Evolutionary conservation across 1,140 invertebrate species (phyloP), one percentile per base, ranked within the genome.

Genomic region (Ladona fulva): DNA sequence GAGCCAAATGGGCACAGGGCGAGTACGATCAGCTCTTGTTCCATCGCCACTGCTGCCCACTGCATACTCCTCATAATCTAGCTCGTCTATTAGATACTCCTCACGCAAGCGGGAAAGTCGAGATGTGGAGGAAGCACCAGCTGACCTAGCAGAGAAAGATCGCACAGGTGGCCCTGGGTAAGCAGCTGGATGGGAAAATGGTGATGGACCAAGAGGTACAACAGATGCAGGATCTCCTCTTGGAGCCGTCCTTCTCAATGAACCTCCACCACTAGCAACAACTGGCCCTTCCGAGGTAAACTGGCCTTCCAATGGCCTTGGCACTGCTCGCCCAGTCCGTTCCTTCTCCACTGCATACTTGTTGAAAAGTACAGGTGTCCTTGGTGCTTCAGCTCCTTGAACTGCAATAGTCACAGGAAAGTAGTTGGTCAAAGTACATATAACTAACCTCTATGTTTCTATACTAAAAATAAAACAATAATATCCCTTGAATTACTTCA

Each of bases 1-100:
- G 29, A 97, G 85, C 93, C 94, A 96, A 81, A 97, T 97, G 0
- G 95, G 95, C 1, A 96, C 94, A 0, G 94, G 37, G 24, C 74
- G 24, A 3, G 24, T 25, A 22, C 52, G 52, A 24, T 42, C 74
- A 3, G n/a, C 74, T 16, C 16, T 25, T 25, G n/a, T n/a, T n/a
- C 29, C 74, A n/a, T 25, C 75, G 24, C 74, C 74, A 29, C 19
- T 76, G 37, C 76, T 77, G 76, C 16, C 78, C 22, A 74, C 75
- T 16, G 74, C 19, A 59, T 78, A 78, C 29, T 77, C 78, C 8
- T 81, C 78, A 22, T 80, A 78, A 24, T 80, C 80, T 16, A 81
- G 79, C 24, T 81, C 80, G 22, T 84, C 82, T 29, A 76, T 82
- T 82, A 75, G 81, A 79, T 74, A 83, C 19, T 84, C 83, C 81